Base-by-base conservation (phyloP, 1,140 invertebrate species). In the Gonioctena quinquepunctata region DNA sequence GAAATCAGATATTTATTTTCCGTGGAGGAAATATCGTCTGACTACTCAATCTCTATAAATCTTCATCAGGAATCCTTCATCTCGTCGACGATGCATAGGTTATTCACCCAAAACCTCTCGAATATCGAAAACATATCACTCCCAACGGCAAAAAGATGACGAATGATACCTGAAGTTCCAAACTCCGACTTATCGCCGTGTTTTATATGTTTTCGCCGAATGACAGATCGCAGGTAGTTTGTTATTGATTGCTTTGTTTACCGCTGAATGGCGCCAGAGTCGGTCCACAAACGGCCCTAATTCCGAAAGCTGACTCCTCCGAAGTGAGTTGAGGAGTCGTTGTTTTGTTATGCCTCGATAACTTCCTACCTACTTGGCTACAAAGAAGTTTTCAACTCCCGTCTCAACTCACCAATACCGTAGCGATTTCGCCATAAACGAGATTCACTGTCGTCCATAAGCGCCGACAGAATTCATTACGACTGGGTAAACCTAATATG, bases 201-300 rank as follows among this genome's bases (percentile, higher is more conserved):
- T 71, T 68, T 71, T 71, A 61, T 67, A 61, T 71, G 70, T 71
- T 71, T 71, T 71, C 70, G 65, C 54, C 42, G 64, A 68, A 66
- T 71, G 61, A 71, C 68, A 52, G 66, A 69, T 72, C 60, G 60
- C 70, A 68, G 70, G 70, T 72, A 72, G 57, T 23, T 70, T 18
- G 70, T 68, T 72, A 72, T 72, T 72, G 70, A 72, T 72, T 52
- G 68, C 66, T 64, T 69, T 72, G 70, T 72, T 72, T 72, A 72
- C 66, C 48, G 16, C 5, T 18, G 11, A 48, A 68, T 59, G 57
- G 57, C 56, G 66, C 66, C 66, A 50, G 56, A 16, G 11, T 18
- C 19, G 21, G 18, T 22, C 50, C 18, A 22, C 18, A 54, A 59
- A 61, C 25, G 52, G 61, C 66, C 59, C 57, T 68, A 59, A 61